Percentiles rank a stretch among this genome's conserved stretches.
These are phyloP conservation scores for Rhorus exstirpatorius DNA, from an alignment of 2,888 invertebrate species.

Conservation along the genomic window DNA sequence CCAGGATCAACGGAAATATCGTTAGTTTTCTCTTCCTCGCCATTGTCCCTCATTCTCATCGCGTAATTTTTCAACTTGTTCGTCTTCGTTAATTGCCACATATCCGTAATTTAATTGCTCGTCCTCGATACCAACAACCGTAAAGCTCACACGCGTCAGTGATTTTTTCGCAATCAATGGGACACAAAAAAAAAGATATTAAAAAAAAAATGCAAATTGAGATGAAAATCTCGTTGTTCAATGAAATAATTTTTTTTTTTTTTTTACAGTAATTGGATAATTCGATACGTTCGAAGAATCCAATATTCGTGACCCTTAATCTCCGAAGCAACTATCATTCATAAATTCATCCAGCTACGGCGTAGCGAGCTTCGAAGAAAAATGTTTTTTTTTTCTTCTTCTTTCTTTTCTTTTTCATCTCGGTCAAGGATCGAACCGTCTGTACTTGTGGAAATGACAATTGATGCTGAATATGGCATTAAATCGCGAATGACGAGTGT, in stretches of 20 bases:
- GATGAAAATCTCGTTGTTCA: background rate
- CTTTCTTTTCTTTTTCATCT: no score
- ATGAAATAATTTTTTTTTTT: slow-evolving; percentile 4
- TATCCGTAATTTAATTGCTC: slow-evolving; percentile 67
- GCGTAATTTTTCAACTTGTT: slow-evolving; percentile 52
- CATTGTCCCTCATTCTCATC: slow-evolving; percentile 33
- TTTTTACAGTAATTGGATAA: slow-evolving; percentile 12
- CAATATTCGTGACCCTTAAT: slow-evolving; percentile 2
- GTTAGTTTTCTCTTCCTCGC: slow-evolving; percentile 49
- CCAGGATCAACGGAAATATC: slow-evolving; percentile 12
- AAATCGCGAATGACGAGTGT: slow-evolving; percentile 29
- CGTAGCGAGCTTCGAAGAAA: slow-evolving; percentile 43
- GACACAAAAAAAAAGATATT: background rate
- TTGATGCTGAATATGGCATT: slow-evolving; percentile 42
- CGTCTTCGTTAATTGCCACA: slow-evolving; percentile 15
- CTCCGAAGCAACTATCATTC: slow-evolving; percentile 44
- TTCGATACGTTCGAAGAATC: slow-evolving; percentile 30
- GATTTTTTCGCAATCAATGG: slow-evolving; percentile 28
- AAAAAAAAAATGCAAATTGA: slow-evolving; percentile 22
- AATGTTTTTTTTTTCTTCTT: slow-evolving; percentile 50
- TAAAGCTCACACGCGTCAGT: slow-evolving; percentile 22
- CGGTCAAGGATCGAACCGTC: slow-evolving; percentile 42
- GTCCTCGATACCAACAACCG: slow-evolving; percentile 63
- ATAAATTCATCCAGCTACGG: slow-evolving; percentile 47
- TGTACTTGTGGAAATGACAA: slow-evolving; percentile 35